Evolutionary conservation across 2,797 vertebrate genomes (phyloP).

Genomic region (Sarcoramphus papa): DNA sequence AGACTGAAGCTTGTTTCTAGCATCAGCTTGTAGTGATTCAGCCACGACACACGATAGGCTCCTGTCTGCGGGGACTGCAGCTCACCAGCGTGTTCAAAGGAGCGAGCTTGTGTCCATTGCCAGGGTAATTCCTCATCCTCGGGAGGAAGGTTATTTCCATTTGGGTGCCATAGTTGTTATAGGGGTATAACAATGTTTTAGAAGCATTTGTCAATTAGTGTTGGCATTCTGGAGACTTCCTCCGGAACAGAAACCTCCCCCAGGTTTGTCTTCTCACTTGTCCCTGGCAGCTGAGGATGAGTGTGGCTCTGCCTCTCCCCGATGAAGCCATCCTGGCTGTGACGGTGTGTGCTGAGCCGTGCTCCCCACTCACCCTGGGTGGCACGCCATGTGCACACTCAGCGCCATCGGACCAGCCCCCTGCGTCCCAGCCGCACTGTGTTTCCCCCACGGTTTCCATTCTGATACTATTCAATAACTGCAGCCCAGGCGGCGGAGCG

Average conservation of each 20-base stretch:
- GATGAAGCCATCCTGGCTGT: not conserved
- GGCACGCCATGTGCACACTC: fast-evolving
- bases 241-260: not conserved
- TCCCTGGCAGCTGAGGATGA: not conserved
- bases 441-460: no score
- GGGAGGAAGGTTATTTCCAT: not conserved
- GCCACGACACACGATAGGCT: not conserved
- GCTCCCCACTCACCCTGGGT: not conserved
- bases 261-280: not conserved
- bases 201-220: not conserved
- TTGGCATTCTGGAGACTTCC: not conserved
- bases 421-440: not conserved
- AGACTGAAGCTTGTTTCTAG: not conserved
- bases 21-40: not conserved
- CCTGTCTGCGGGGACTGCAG: not conserved
- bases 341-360: fast-evolving
- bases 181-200: not conserved
- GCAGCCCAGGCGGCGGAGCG: fast-evolving
- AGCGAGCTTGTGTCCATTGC: not conserved
- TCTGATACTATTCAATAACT: fast-evolving
- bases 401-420: fast-evolving
- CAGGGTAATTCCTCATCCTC: not conserved
- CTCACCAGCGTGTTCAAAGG: fast-evolving
- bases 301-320: not conserved
- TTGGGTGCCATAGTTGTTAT: not conserved